Base-by-base conservation (phyloP, 2,888 invertebrate species). In the Neoscelio sp. region DNA sequence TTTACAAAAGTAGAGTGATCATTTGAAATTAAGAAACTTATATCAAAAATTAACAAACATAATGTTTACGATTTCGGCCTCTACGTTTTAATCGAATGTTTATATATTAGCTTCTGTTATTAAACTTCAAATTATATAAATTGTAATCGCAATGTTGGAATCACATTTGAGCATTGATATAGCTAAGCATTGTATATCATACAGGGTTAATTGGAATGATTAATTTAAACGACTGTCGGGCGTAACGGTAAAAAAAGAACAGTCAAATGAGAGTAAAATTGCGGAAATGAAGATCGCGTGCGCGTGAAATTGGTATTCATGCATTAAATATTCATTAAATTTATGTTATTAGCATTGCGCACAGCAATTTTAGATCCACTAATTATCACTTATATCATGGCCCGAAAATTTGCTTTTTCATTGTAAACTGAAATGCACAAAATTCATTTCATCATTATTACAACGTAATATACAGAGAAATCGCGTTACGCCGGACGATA, bases 321-420 rank as follows among this genome's bases (percentile, higher is more conserved):
- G 30, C 65, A 73, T 64, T 56, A 40, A 65, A 54, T 56, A 58
- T 65, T 74, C 38, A 74, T 74, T 65, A 48, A 65, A 74, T 74
- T 64, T 33, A 64, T 65, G 48, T 48, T 65, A 65, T 58, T 54
- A 56, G 2, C 30, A 20, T 40, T 52, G 23, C 30, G 8, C 30
- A 13, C 50, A 42, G 38, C 42, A 13, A 48, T 58, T 46, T 38
- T 35, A 10, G 5, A 46, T 26, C 20, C 13, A 50, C 12, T 54
- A 54, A 68, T 58, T 68, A 68, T 46, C 35, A 58, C 18, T 68
- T 18, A 18, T 18, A 35, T 18, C 30, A 18, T 52, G 30, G 23
- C 2, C 12, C 8, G 28, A 23, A 54, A 67, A 33, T 54, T 40
- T 44, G 52, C 23, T 65, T 52, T 42, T 44, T 44, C 35, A 52